phyloP scores from a whole-genome alignment of 2,888 invertebrate species.

The Xestia c-nigrum region DNA sequence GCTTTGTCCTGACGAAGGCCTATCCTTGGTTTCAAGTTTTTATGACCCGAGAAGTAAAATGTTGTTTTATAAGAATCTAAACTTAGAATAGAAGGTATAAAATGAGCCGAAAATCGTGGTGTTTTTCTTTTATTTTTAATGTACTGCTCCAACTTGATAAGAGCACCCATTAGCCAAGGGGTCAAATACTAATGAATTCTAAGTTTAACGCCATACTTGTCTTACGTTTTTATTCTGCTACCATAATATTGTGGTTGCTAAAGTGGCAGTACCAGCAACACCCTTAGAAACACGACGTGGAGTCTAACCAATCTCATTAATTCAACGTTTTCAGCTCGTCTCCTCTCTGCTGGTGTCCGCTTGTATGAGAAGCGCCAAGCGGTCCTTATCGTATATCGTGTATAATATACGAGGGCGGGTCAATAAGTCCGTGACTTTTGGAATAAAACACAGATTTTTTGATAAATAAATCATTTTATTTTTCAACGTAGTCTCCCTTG shows the following conservation, averaged over 20 bases:
- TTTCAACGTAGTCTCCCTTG: too few relatives aligned
- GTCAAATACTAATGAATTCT: constrained; percentile 39
- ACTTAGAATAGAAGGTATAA: neutral
- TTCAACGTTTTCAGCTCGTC: neutral
- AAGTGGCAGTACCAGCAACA: neutral
- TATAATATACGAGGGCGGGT: too few relatives aligned
- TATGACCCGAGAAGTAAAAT: constrained; percentile 9
- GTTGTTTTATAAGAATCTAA: neutral
- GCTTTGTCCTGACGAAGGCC: constrained; percentile 46
- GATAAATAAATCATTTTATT: too few relatives aligned
- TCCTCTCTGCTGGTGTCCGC: neutral
- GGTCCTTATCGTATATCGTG: neutral
- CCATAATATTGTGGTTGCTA: neutral
- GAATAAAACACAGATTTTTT: too few relatives aligned
- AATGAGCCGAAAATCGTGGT: constrained; percentile 23
- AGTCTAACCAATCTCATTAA: neutral
- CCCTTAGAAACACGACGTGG: neutral
- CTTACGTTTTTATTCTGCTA: constrained; percentile 15
- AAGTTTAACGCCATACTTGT: neutral
- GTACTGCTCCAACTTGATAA: constrained; percentile 3
- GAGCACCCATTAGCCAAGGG: constrained; percentile 34
- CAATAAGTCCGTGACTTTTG: too few relatives aligned
- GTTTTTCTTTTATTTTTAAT: constrained; percentile 26
- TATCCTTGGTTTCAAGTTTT: constrained; percentile 22
- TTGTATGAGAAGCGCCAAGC: neutral